Percentiles rank a stretch among this genome's conserved stretches.
These are phyloP conservation scores for Orientallactaga bullata DNA, from an alignment of 2,113 vertebrate genomes.

Conservation along the genomic window DNA sequence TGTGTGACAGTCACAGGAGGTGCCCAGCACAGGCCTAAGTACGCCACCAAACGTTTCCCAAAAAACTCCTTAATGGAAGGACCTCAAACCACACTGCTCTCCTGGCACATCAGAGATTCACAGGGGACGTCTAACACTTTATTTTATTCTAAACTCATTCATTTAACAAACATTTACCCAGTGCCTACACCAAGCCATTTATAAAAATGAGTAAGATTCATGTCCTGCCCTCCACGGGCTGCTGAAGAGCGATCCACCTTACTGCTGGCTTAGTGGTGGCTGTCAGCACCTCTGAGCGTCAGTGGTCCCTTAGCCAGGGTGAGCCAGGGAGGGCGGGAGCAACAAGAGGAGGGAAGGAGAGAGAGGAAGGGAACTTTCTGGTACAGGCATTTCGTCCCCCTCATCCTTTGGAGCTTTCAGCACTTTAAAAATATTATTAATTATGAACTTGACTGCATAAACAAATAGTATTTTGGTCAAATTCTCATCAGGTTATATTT, in stretches of 20 bases:
- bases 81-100: not conserved
- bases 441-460: too few species aligned
- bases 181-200: constrained; percentile 43
- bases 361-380: not conserved
- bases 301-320: not conserved
- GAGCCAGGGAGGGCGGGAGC: not conserved
- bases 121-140: not conserved
- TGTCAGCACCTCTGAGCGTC: not conserved
- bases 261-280: not conserved
- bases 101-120: constrained; percentile 21
- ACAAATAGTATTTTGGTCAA: too few species aligned
- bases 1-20: not conserved
- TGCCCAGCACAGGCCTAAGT: not conserved
- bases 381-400: not conserved
- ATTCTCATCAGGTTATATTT: too few species aligned
- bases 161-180: constrained; percentile 70
- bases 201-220: constrained; percentile 50
- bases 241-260: not conserved
- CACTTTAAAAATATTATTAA: not conserved
- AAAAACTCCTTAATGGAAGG: not conserved
- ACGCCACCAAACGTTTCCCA: not conserved
- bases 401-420: not conserved
- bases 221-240: constrained; percentile 7
- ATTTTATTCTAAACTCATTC: constrained; percentile 61
- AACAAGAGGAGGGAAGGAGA: rapidly evolving